Percentiles rank a stretch among this genome's conserved stretches.
Conservation (phyloP, 1,140 invertebrate genomes). For the Wasmannia auropunctata region DNA sequence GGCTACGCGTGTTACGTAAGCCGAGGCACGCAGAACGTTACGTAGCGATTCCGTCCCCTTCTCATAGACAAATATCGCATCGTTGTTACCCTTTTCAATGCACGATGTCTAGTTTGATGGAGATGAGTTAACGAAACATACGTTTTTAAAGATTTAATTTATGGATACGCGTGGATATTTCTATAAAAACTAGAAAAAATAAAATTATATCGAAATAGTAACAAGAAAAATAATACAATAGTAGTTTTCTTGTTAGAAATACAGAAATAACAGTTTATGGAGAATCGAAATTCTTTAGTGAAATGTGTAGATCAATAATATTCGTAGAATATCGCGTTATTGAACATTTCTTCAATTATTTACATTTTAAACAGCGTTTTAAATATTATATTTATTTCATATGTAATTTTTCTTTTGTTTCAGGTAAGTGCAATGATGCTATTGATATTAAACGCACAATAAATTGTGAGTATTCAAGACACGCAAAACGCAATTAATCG, state of each 20-base stretch:
- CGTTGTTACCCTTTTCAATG: slow-evolving; percentile 53
- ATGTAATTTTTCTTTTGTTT: not conserved
- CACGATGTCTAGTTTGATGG: not conserved
- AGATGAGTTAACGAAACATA: not conserved
- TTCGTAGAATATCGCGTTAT: not conserved
- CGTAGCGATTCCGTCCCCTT: slow-evolving; percentile 7
- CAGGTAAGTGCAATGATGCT: slow-evolving; percentile 21
- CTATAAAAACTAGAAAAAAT: not conserved
- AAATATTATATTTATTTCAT: not conserved
- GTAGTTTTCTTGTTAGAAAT: not conserved
- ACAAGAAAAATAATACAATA: not conserved
- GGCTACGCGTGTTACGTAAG: slow-evolving; percentile 66
- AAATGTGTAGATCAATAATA: not conserved
- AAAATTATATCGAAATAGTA: not conserved
- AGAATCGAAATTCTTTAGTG: not conserved
- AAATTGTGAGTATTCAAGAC: not conserved
- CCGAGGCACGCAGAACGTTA: slow-evolving; percentile 60
- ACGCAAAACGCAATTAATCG: not conserved
- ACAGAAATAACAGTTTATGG: not conserved
- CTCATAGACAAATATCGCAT: slow-evolving; percentile 8
- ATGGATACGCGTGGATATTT: not conserved
- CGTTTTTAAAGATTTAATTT: not conserved
- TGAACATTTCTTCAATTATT: not conserved
- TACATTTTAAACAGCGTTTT: not conserved
- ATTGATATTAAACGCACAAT: not conserved